Base-by-base conservation (phyloP, 2,888 invertebrate species). In the Drosophila neonasuta region DNA sequence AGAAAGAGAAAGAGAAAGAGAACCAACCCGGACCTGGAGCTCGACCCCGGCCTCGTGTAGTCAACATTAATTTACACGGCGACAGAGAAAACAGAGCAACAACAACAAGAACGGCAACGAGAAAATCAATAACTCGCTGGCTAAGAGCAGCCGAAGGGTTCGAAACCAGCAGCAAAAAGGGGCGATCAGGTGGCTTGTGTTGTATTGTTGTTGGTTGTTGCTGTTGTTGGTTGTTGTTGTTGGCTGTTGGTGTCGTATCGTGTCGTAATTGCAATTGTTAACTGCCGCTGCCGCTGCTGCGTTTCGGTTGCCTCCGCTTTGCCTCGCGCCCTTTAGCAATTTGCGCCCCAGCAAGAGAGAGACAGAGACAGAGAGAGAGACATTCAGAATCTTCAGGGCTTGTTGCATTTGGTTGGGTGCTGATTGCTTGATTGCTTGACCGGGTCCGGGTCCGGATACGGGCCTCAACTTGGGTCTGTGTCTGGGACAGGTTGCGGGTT, bases 221-320 rank as follows among this genome's bases (percentile, higher is more conserved):
- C 29, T 11, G 20, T n/a, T 45, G 50, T 39, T 24, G 24, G 4
- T 24, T 24, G 11, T 7, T 29, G n/a, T 46, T 17, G 30, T 6
- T 32, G 15, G 13, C 9, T 5, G n/a, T 34, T 58, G 45, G 3
- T 68, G 50, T 51, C 54, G 59, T 65, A 48, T 57, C 39, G 74
- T 74, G 71, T 71, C 71, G 81, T 81, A 81, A 81, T 81, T 81
- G 84, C 79, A 79, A 79, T 81, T 84, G 81, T 81, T 84, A 79
- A 74, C 67, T 68, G 65, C 74, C 44, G 60, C 65, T 62, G 61
- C 65, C 62, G 65, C 74, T 50, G 60, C 65, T 62, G 61, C 67
- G 58, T 46, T 55, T 60, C 60, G 34, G 32, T 58, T 55, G 17
- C 15, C n/a, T 7, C 44, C 13, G 11, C 60, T 44, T 52, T 17